These are phyloP conservation scores for Emydocephalus ijimae DNA, from an alignment of 2,113 vertebrate genomes.

Conservation along the genomic window DNA sequence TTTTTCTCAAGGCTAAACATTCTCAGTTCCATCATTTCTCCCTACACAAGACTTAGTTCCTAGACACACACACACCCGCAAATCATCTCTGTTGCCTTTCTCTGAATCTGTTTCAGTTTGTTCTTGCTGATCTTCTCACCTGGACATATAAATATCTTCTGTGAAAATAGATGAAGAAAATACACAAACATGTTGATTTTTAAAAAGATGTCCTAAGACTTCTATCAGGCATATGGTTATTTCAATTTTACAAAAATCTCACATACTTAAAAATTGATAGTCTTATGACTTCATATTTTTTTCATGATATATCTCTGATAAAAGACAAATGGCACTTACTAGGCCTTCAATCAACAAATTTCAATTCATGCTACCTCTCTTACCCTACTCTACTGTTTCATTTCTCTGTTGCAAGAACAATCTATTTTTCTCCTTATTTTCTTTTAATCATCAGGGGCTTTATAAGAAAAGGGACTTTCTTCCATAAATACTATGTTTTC, in stretches of 20 bases:
- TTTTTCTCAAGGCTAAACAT: not conserved
- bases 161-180: not conserved
- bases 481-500: not conserved
- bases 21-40: not conserved
- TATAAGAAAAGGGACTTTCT: not conserved
- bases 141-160: not conserved
- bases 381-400: not conserved
- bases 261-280: not conserved
- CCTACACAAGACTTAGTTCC: not conserved
- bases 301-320: not conserved
- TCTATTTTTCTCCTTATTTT: not conserved
- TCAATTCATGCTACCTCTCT: not conserved
- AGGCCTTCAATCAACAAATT: not conserved
- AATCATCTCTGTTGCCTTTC: not conserved
- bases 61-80: not conserved
- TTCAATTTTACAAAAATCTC: not conserved
- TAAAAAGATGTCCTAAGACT: not conserved
- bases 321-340: not conserved
- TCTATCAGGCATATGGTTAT: not conserved
- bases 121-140: not conserved
- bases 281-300: not conserved
- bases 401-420: not conserved
- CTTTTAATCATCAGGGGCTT: not conserved
- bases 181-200: not conserved
- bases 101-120: not conserved